These are phyloP conservation scores for Pocillopora meandrina DNA, from an alignment of 92 coral and sea anemone genomes.

Conservation along the genomic window DNA sequence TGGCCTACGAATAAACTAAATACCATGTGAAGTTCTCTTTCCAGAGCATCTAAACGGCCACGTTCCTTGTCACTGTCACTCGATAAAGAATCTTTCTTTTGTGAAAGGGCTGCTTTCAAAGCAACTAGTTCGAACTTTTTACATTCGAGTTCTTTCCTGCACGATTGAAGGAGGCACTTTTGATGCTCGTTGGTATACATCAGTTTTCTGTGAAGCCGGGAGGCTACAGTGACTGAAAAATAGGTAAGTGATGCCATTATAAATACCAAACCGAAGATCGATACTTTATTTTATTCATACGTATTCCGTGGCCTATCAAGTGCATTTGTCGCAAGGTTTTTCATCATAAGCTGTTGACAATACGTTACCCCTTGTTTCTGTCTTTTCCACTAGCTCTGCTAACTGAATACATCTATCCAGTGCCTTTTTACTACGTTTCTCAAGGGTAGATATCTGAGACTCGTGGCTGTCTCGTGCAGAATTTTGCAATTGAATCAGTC, in stretches of 20 bases:
- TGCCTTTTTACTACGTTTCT: constrained; percentile 73
- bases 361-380: constrained; percentile 73
- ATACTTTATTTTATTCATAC: too few relatives aligned
- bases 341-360: too few relatives aligned
- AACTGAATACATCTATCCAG: constrained; percentile 60
- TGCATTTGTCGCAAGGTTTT: background rate
- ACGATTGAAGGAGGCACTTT: constrained; percentile 71
- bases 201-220: constrained; percentile 82
- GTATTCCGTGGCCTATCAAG: too few relatives aligned
- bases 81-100: constrained; percentile 42
- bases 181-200: constrained; percentile 89
- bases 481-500: constrained; percentile 81
- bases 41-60: constrained; percentile 43
- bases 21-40: constrained; percentile 82
- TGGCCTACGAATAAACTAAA: too few relatives aligned
- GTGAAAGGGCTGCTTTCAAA: constrained; percentile 64
- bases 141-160: constrained; percentile 64
- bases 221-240: constrained; percentile 70
- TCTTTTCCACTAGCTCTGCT: constrained; percentile 70
- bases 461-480: constrained; percentile 76
- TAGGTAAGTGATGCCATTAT: background rate
- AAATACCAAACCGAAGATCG: background rate
- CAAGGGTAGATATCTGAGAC: constrained; percentile 79
- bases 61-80: constrained; percentile 28
- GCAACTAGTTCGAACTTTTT: constrained; percentile 66